Percentiles rank a stretch among this genome's conserved stretches.
Conservation (phyloP, 2,113 vertebrate species). For the Andinoacara biseriatus region DNA sequence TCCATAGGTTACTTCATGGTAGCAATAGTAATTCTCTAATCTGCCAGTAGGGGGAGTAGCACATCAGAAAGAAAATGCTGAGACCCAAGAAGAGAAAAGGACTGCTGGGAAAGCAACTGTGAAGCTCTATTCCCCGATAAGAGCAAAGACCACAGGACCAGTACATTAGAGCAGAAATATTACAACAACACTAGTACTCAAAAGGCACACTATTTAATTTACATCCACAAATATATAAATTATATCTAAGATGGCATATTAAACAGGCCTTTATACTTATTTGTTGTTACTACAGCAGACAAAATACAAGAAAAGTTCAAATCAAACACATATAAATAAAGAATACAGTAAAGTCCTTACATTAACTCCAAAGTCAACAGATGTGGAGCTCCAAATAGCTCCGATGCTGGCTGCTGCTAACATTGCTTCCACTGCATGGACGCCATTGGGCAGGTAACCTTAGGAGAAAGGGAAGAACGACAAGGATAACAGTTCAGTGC, state of each 20-base stretch:
- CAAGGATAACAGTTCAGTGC: not conserved
- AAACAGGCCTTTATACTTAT: not conserved
- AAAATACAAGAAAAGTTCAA: fast-evolving
- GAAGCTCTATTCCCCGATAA: not conserved
- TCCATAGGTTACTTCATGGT: not conserved
- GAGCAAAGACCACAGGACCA: not conserved
- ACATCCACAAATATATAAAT: not conserved
- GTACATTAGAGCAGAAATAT: not conserved
- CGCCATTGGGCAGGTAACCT: constrained; percentile 94
- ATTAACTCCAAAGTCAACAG: constrained; percentile 95
- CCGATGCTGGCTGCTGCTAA: constrained; percentile 91
- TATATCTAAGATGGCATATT: not conserved
- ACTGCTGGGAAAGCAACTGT: not conserved
- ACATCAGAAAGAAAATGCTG: constrained; percentile 1
- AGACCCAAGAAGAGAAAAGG: not conserved
- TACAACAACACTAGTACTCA: not conserved
- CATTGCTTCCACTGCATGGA: constrained; percentile 92
- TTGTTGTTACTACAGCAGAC: not conserved
- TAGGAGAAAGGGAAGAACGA: not conserved
- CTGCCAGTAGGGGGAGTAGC: constrained; percentile 41
- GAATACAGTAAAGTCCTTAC: constrained; percentile 76
- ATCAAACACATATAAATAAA: not conserved
- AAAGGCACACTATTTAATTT: not conserved
- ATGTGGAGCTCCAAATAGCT: constrained; percentile 95
- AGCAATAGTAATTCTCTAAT: not conserved